Evolutionary conservation across 2,888 invertebrate genomes (phyloP).

Genomic region (Muscina levida): DNA sequence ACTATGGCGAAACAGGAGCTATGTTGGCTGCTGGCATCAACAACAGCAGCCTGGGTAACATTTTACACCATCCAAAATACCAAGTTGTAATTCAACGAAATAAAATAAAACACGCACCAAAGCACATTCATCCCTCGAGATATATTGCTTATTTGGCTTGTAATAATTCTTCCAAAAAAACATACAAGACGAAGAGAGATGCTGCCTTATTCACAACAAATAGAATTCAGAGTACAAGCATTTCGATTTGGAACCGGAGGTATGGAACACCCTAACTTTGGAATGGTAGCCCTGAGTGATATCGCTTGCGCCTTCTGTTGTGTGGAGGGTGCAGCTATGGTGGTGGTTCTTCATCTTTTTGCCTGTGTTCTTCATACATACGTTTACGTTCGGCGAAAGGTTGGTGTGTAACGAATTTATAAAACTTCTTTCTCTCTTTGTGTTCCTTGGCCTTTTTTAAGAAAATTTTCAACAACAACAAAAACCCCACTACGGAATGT

Average conservation of each 20-base stretch:
- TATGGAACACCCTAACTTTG: slow-evolving; percentile 55
- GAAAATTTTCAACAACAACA: slow-evolving; percentile 64
- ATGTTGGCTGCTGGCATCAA: slow-evolving; percentile 14
- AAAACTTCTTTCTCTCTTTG: slow-evolving; percentile 48
- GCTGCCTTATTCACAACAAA: slow-evolving; percentile 27
- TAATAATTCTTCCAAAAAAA: slow-evolving; percentile 74
- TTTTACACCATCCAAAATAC: slow-evolving; percentile 48
- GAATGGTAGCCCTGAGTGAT: slow-evolving; percentile 26
- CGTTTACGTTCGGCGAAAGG: neutral
- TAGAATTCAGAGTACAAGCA: neutral
- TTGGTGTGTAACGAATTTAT: slow-evolving; percentile 57
- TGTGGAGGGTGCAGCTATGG: slow-evolving; percentile 62
- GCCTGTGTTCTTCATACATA: neutral
- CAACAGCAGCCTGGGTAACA: slow-evolving; percentile 66
- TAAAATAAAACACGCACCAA: slow-evolving; percentile 79
- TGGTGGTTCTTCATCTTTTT: slow-evolving; percentile 35
- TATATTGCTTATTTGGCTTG: slow-evolving; percentile 79
- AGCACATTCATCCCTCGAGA: slow-evolving; percentile 79
- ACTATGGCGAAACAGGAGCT: slow-evolving; percentile 38
- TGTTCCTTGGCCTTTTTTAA: slow-evolving; percentile 32
- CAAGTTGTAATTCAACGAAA: slow-evolving; percentile 76
- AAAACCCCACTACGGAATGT: slow-evolving; percentile 75
- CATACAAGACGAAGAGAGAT: slow-evolving; percentile 18
- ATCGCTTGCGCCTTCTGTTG: slow-evolving; percentile 23
- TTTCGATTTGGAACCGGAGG: slow-evolving; percentile 34